These are phyloP conservation scores for Abrostola triplasia DNA, from an alignment of 2,888 invertebrate genomes.

Conservation along the genomic window DNA sequence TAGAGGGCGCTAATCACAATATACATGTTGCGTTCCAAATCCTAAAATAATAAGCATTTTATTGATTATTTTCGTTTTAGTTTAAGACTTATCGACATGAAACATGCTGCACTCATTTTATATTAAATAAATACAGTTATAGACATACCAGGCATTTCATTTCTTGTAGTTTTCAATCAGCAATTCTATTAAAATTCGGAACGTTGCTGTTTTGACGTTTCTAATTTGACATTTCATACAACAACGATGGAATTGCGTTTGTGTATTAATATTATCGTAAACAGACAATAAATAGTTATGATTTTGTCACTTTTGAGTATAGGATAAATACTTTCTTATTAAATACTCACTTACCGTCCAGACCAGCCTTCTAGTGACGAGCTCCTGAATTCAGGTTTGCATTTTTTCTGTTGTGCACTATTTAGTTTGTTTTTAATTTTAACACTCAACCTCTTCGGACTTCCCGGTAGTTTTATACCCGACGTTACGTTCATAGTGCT, in stretches of 20 bases:
- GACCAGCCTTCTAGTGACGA: constrained; percentile 82
- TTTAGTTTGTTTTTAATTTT: constrained; percentile 81
- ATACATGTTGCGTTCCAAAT: constrained; percentile 16
- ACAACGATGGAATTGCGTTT: constrained; percentile 2
- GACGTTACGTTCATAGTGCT: constrained; percentile 65
- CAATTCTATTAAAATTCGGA: constrained; percentile 7
- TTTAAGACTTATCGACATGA: no score
- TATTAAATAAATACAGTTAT: not conserved
- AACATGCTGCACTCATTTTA: no score
- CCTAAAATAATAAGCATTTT: not conserved
- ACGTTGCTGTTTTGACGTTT: constrained; percentile 41
- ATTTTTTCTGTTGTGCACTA: constrained; percentile 80
- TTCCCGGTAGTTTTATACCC: constrained; percentile 72
- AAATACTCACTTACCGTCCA: constrained; percentile 72
- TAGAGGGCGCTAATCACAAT: constrained; percentile 30
- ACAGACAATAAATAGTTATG: constrained; percentile 16
- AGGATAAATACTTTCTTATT: constrained; percentile 8
- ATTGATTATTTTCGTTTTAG: no score
- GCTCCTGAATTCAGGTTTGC: constrained; percentile 82
- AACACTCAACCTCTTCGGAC: constrained; percentile 81
- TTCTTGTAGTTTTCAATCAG: no score
- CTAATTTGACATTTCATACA: not conserved
- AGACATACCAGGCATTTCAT: no score
- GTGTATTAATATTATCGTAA: constrained; percentile 3
- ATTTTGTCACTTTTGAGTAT: not conserved